Evolutionary conservation across 2,113 vertebrate genomes (phyloP).

Genomic region (Albula goreensis): DNA sequence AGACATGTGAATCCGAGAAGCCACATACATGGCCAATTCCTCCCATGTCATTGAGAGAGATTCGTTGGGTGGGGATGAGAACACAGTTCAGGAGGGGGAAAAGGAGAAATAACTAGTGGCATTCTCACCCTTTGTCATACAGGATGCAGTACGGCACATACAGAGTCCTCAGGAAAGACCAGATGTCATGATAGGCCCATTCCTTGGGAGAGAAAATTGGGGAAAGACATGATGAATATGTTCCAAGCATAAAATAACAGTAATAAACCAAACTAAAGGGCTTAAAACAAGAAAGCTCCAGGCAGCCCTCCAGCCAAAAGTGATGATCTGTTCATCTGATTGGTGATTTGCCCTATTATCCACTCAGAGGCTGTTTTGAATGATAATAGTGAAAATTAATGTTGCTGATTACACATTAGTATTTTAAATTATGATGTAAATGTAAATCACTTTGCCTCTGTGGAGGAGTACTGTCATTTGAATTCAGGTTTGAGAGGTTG

Average conservation of each 20-base stretch:
- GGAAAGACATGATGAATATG: constrained; percentile 6
- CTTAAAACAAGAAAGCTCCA: background rate
- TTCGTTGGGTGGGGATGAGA: no score
- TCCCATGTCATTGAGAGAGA: no score
- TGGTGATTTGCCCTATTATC: background rate
- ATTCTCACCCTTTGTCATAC: constrained; percentile 89
- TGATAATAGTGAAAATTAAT: background rate
- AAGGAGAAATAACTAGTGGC: background rate
- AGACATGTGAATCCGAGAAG: no score
- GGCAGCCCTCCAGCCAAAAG: background rate
- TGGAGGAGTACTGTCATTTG: constrained; percentile 9
- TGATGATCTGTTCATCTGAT: background rate
- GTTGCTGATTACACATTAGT: constrained; percentile 1
- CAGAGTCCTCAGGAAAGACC: constrained; percentile 86
- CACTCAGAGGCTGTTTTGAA: background rate
- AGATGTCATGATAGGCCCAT: constrained; percentile 95
- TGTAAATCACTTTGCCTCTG: background rate
- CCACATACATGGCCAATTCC: no score
- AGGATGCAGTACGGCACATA: constrained; percentile 92
- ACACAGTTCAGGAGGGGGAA: no score
- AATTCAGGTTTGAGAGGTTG: constrained; percentile 23
- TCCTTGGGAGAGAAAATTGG: constrained; percentile 68
- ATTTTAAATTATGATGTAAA: constrained; percentile 4
- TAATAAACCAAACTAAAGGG: background rate
- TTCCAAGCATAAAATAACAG: background rate